phyloP scores from a whole-genome alignment of 1,140 invertebrate genomes.

The Tribolium castaneum region DNA sequence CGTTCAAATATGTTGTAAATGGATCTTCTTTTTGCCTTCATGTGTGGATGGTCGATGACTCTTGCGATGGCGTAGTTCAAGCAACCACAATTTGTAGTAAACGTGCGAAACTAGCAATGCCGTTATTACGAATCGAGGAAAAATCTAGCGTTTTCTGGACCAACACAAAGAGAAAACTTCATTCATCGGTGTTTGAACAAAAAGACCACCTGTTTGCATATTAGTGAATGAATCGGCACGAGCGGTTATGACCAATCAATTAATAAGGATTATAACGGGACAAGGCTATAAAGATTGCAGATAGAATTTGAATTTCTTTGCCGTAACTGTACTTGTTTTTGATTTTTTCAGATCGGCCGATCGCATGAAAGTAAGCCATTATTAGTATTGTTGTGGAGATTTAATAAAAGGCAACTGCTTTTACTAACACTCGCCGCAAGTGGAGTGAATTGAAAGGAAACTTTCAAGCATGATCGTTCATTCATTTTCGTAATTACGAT shows the following conservation, averaged over 20 bases:
- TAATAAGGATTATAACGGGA: not conserved
- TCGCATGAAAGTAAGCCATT: not conserved
- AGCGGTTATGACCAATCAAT: not conserved
- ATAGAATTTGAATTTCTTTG: not conserved
- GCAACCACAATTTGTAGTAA: slow-evolving; percentile 28
- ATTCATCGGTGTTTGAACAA: not conserved
- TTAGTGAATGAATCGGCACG: not conserved
- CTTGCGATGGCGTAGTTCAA: slow-evolving; percentile 11
- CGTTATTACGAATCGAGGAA: slow-evolving; percentile 1
- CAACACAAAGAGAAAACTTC: slow-evolving; percentile 1
- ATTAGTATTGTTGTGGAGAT: not conserved
- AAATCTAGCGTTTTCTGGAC: slow-evolving; percentile 8
- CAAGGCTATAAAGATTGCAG: not conserved
- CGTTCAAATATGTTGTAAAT: slow-evolving; percentile 33
- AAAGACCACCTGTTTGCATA: slow-evolving; percentile 4
- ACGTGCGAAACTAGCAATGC: slow-evolving; percentile 19
- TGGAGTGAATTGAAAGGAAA: not conserved
- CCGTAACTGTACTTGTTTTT: not conserved
- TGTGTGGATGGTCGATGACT: slow-evolving; percentile 26
- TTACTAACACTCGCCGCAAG: not conserved
- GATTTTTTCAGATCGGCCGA: not conserved
- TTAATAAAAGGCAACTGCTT: not conserved
- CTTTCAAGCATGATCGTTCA: not conserved
- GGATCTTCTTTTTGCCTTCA: slow-evolving; percentile 24
- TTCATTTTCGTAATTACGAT: too few species aligned